Percentiles rank a stretch among this genome's conserved stretches.
phyloP scores from a whole-genome alignment of 2,113 vertebrate genomes.

The Gambusia affinis region DNA sequence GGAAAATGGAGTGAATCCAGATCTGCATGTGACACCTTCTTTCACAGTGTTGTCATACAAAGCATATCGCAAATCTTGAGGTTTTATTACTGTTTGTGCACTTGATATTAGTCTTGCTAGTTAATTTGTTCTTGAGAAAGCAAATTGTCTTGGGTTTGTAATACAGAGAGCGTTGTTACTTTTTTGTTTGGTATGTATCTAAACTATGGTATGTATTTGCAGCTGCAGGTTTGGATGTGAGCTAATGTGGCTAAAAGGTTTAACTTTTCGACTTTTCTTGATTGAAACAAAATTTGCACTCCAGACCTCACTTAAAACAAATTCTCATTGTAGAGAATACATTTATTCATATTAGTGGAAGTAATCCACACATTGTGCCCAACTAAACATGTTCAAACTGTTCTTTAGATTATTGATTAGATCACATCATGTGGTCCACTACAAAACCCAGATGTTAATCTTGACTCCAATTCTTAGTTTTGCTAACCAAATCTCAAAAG shows the following conservation, averaged over 20 bases:
- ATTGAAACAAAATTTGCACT: neutral
- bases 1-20: constrained; percentile 29
- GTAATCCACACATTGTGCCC: neutral
- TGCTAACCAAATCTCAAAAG: neutral
- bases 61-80: neutral
- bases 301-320: neutral
- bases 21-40: constrained; percentile 5
- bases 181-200: neutral
- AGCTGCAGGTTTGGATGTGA: neutral
- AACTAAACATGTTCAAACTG: neutral
- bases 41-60: constrained; percentile 13
- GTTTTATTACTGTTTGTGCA: constrained; percentile 15
- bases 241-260: neutral
- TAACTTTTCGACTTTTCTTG: neutral
- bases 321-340: neutral
- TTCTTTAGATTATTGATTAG: neutral
- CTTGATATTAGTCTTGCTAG: neutral
- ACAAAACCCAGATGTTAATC: neutral
- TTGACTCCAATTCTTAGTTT: neutral
- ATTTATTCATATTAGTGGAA: neutral
- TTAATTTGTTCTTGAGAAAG: constrained; percentile 11
- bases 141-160: neutral
- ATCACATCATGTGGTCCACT: neutral
- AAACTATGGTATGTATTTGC: neutral
- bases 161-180: neutral